Percentiles rank a stretch among this genome's conserved stretches.
Conservation (phyloP, 2,888 invertebrate genomes). For the Platycheirus rosarum region DNA sequence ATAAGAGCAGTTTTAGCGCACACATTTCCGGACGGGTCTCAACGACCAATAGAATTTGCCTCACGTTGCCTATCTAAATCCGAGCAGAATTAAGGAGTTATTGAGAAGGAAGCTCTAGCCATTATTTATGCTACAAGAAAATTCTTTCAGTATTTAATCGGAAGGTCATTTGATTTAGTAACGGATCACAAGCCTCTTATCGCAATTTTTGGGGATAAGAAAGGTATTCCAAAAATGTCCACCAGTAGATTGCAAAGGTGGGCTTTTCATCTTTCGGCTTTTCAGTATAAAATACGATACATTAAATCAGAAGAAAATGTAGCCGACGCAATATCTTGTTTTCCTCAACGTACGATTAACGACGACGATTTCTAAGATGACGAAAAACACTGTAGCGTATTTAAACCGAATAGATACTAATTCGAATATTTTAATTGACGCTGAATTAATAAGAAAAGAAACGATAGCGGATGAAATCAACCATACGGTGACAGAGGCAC, state of each 20-base stretch:
- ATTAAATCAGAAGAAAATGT: background rate
- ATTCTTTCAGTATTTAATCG: conserved; percentile 79
- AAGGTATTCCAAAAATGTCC: conserved; percentile 76
- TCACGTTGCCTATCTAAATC: conserved; percentile 76
- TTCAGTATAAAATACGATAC: conserved; percentile 18
- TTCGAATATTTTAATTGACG: background rate
- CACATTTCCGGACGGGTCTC: conserved; percentile 77
- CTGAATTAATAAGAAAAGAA: background rate
- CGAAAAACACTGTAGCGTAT: background rate
- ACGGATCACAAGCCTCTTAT: conserved; percentile 79
- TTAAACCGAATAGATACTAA: background rate
- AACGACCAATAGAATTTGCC: conserved; percentile 79
- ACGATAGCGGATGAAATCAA: background rate
- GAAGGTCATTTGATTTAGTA: conserved; percentile 78
- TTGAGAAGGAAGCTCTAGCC: too few species aligned
- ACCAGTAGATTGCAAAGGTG: conserved; percentile 71
- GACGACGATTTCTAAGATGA: background rate
- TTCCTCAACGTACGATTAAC: background rate
- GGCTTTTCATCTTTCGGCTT: conserved; percentile 26
- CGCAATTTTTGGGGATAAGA: conserved; percentile 76
- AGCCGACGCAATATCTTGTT: conserved; percentile 22
- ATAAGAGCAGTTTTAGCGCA: conserved; percentile 78
- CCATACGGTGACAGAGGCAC: background rate
- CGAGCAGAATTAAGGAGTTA: conserved; percentile 76
- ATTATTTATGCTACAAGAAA: too few species aligned